A percentile compares a stretch with the other conserved stretches of the same genome.
Evolutionary conservation across 2,888 invertebrate genomes (phyloP).

Genomic region (Brachycybe producta): DNA sequence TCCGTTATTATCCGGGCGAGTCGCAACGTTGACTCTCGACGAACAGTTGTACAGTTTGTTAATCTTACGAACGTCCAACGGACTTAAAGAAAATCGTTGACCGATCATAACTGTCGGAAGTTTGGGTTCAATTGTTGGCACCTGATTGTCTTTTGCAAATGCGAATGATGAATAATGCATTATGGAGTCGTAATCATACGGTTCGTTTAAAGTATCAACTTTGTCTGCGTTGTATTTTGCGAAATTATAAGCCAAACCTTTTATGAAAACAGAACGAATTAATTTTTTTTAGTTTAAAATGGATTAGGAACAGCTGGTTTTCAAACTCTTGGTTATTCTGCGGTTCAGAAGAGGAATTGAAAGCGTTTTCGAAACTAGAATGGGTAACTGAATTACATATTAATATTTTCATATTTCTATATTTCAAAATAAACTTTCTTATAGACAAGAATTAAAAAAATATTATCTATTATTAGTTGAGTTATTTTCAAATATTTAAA

Average conservation of each 20-base stretch:
- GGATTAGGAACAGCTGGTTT: too few species aligned
- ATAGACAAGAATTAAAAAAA: too few species aligned
- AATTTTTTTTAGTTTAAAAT: too few species aligned
- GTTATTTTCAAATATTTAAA: too few species aligned
- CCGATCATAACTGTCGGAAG: conserved; percentile 3
- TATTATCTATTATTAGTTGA: too few species aligned
- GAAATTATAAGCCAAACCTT: conserved; percentile 1
- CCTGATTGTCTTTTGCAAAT: neutral
- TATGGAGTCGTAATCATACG: conserved; percentile 3
- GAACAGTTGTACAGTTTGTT: conserved; percentile 2
- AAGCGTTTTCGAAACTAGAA: too few species aligned
- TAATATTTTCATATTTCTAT: too few species aligned
- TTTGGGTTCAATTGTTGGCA: neutral
- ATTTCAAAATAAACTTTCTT: too few species aligned
- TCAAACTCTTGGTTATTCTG: too few species aligned
- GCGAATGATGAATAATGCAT: conserved; percentile 1
- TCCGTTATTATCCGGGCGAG: neutral
- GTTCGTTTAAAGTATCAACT: neutral
- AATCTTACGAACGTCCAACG: conserved; percentile 2
- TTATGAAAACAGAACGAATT: too few species aligned
- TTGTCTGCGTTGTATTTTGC: neutral
- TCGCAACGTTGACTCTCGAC: neutral
- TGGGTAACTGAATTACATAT: too few species aligned
- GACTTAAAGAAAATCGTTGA: neutral
- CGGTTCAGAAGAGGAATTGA: too few species aligned